Percentiles rank a stretch among this genome's conserved stretches.
Conservation (phyloP, 1,140 invertebrate species). For the Drosophila parvula region DNA sequence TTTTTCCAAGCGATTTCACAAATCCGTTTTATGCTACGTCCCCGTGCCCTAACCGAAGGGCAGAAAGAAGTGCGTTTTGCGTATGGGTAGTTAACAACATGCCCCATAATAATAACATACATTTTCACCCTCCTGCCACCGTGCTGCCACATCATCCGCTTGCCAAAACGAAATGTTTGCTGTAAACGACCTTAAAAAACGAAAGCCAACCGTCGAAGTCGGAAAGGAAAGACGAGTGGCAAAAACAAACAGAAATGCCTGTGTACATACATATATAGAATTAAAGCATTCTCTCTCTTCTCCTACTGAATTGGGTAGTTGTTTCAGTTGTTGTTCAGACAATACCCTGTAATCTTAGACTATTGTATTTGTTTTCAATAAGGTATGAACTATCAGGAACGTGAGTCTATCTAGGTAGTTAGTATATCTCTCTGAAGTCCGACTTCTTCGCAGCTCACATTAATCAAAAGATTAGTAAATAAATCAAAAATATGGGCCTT, state of each 20-base stretch:
- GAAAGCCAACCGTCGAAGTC: conserved; percentile 50
- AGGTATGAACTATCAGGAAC: neutral
- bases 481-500: no score
- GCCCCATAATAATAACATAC: conserved; percentile 81
- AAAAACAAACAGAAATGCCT: conserved; percentile 76
- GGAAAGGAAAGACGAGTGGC: conserved; percentile 36
- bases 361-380: neutral
- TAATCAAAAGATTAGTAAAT: neutral
- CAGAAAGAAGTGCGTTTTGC: conserved; percentile 64
- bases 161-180: conserved; percentile 69
- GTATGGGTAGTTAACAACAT: conserved; percentile 82
- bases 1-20: conserved; percentile 82
- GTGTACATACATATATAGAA: conserved; percentile 63
- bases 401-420: neutral
- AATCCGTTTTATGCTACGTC: conserved; percentile 76
- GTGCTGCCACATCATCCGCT: neutral
- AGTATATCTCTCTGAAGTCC: neutral
- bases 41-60: conserved; percentile 17
- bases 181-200: conserved; percentile 82
- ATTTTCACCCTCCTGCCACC: conserved; percentile 38
- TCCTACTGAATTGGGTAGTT: conserved; percentile 10
- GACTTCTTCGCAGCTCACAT: neutral
- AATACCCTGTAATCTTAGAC: conserved; percentile 1
- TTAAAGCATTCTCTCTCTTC: conserved; percentile 50
- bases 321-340: conserved; percentile 4